These are phyloP conservation scores for Sinopyrophorus schimmeli DNA, from an alignment of 2,888 invertebrate species.

Conservation along the genomic window DNA sequence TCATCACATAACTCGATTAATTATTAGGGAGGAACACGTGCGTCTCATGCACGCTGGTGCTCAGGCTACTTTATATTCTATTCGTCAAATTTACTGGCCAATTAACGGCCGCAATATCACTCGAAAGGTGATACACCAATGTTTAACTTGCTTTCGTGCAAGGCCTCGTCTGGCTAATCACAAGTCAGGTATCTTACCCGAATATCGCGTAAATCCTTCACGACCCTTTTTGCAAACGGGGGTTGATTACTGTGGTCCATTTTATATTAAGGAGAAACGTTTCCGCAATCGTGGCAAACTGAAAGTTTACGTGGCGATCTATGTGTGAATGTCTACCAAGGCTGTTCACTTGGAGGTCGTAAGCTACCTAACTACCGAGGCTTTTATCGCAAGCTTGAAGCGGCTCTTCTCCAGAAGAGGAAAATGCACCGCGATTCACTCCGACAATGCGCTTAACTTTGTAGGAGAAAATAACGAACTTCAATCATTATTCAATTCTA, in stretches of 20 bases:
- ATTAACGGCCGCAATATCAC: constrained; percentile 26
- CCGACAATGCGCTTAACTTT: neutral
- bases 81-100: constrained; percentile 29
- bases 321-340: constrained; percentile 35
- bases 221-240: constrained; percentile 31
- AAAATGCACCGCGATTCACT: neutral
- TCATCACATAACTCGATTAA: constrained; percentile 19
- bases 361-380: constrained; percentile 1
- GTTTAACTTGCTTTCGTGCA: constrained; percentile 32
- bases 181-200: constrained; percentile 29
- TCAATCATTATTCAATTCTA: neutral
- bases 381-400: constrained; percentile 22
- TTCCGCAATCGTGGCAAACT: constrained; percentile 17
- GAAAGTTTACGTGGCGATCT: constrained; percentile 32
- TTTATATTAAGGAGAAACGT: constrained; percentile 24
- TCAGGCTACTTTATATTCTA: constrained; percentile 26
- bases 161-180: neutral
- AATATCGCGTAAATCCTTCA: constrained; percentile 12
- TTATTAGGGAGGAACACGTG: constrained; percentile 15
- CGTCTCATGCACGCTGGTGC: constrained; percentile 28
- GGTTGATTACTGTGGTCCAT: constrained; percentile 36
- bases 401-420: neutral
- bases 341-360: constrained; percentile 36
- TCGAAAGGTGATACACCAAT: constrained; percentile 22
- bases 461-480: constrained; percentile 7